phyloP scores from a whole-genome alignment of 2,113 vertebrate genomes.

The Grallaria varia region DNA sequence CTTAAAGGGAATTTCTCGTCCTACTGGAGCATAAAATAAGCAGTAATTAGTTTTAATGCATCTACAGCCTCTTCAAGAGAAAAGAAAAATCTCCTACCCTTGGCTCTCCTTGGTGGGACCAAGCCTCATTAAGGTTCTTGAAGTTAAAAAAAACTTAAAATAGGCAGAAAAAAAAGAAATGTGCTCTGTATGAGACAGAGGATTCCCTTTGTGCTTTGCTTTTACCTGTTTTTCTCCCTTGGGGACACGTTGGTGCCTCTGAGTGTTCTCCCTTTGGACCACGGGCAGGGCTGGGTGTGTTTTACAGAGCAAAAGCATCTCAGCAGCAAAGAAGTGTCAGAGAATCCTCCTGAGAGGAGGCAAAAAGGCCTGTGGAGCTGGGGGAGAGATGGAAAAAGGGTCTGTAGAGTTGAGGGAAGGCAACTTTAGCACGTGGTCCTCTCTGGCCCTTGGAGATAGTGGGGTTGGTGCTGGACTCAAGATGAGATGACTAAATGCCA shows the following conservation, averaged over 20 bases:
- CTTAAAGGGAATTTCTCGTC: conserved; percentile 20
- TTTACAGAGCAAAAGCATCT: accelerated
- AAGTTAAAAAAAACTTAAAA: background rate
- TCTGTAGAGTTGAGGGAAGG: background rate
- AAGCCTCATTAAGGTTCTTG: background rate
- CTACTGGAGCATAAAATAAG: conserved; percentile 46
- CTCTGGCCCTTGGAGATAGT: background rate
- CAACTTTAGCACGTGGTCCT: accelerated
- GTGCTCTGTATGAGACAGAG: background rate
- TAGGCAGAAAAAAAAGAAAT: background rate
- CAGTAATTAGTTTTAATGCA: conserved; percentile 39
- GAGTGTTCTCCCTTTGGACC: background rate
- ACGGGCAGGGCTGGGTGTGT: background rate
- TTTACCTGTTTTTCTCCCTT: background rate
- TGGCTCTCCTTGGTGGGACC: conserved; percentile 43
- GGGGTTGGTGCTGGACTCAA: background rate
- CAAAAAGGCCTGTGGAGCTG: background rate
- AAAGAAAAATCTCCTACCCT: conserved; percentile 18
- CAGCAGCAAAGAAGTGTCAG: accelerated
- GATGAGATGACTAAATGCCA: accelerated
- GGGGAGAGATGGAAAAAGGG: accelerated
- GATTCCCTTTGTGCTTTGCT: background rate
- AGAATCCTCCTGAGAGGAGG: background rate
- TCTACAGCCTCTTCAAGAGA: background rate
- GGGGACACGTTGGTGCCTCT: accelerated